Conservation (phyloP, 2,888 invertebrate genomes). For the Athetis lepigone region DNA sequence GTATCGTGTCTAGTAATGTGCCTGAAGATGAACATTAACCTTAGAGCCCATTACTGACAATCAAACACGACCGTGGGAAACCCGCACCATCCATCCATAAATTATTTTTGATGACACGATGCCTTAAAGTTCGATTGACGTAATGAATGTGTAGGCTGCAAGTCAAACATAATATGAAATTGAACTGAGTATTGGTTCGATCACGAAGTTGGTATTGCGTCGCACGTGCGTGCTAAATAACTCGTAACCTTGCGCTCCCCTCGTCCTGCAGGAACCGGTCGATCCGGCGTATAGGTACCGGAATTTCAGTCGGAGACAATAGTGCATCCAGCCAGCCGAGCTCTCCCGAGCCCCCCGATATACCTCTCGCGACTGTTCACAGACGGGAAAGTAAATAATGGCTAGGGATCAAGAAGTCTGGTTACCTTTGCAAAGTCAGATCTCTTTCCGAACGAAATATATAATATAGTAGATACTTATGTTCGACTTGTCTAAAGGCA, state of each 20-base stretch:
- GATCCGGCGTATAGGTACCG: slow-evolving; percentile 71
- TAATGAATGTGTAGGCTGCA: neutral
- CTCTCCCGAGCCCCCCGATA: slow-evolving; percentile 63
- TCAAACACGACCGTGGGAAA: slow-evolving; percentile 59
- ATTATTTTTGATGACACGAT: slow-evolving; percentile 50
- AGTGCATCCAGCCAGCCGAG: slow-evolving; percentile 68
- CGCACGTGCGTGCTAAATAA: slow-evolving; percentile 82
- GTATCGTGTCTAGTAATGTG: slow-evolving; percentile 25
- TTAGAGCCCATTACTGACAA: slow-evolving; percentile 36
- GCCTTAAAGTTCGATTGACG: slow-evolving; percentile 28
- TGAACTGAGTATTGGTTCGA: slow-evolving; percentile 36
- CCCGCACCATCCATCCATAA: slow-evolving; percentile 46
- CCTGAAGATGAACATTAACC: slow-evolving; percentile 39
- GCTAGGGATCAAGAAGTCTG: slow-evolving; percentile 63
- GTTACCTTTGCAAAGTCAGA: slow-evolving; percentile 56
- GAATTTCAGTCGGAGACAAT: slow-evolving; percentile 76
- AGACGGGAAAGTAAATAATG: slow-evolving; percentile 67
- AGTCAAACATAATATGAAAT: slow-evolving; percentile 25
- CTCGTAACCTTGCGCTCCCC: slow-evolving; percentile 85
- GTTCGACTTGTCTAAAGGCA: slow-evolving; percentile 44
- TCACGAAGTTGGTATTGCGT: slow-evolving; percentile 54
- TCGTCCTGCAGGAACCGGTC: slow-evolving; percentile 84
- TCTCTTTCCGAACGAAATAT: slow-evolving; percentile 53
- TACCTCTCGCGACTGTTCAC: slow-evolving; percentile 48
- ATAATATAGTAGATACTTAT: slow-evolving; percentile 34